Base-by-base conservation (phyloP, 2,888 invertebrate species). In the Acronicta aceris region DNA sequence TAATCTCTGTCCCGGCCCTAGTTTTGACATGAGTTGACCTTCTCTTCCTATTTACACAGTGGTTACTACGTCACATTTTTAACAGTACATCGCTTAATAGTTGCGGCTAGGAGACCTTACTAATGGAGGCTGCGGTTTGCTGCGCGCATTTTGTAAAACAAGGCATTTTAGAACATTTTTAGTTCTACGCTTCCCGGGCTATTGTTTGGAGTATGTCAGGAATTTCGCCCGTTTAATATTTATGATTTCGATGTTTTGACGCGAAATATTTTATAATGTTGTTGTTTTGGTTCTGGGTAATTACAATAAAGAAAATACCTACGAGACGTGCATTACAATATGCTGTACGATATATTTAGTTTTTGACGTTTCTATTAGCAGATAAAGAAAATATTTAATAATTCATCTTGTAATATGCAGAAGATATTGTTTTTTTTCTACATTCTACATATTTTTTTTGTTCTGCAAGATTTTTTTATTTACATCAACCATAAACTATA, bases 41-140 rank as follows among this genome's bases (percentile, higher is more conserved):
- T 50, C 40, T 47, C 9, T 10, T 1, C 0, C 2, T 13, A 13
- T 10, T 12, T 45, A 9, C 25, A 25, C 13, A 33, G 21, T 65
- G 36, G 27, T 51, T 10, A 17, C 21, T 16, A 43, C 25, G 12
- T 33, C 45, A 72, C n/a, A 54, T 72, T 67, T 66, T 62, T 51
- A 61, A 51, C 54, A 51, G 40, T 50, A 42, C 53, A 21, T 38
- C n/a, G 43, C 43, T 30, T 65, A 67, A 74, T 77, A 67, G 65
- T 75, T 73, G 73, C 51, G 73, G 70, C 58, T 25, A 48, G 51
- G 9, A 42, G 13, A 47, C 61, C 67, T 48, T 51, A 66, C 52
- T 71, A 78, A 78, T 76, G 62, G 65, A 45, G 13, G 41, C 10
- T 59, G 77, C 43, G 74, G 71, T 64, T 40, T 58, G 30, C 52